Percentiles rank a stretch among this genome's conserved stretches.
Conservation (phyloP, 1,140 invertebrate species). For the Trichonephila clavata region DNA sequence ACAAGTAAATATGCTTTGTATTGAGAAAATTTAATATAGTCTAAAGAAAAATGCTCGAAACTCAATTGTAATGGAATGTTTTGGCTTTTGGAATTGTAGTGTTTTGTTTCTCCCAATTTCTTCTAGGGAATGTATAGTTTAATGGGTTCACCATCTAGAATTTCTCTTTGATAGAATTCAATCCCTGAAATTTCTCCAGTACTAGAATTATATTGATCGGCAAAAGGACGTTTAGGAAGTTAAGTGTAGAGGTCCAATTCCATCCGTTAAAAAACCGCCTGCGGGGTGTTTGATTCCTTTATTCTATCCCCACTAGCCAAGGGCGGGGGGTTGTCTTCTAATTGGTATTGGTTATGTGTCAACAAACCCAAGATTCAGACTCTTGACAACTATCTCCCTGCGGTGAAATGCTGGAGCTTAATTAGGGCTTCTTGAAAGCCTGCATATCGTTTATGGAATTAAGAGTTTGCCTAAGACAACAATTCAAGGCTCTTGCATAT, state of each 20-base stretch:
- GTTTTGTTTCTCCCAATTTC: too few relatives aligned
- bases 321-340: background rate
- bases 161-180: background rate
- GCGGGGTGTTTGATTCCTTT: background rate
- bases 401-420: background rate
- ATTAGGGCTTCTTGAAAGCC: background rate
- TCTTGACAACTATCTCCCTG: background rate
- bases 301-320: background rate
- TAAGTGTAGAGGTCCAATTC: background rate
- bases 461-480: constrained; percentile 21
- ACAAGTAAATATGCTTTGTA: too few relatives aligned
- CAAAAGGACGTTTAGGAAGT: background rate
- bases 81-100: too few relatives aligned
- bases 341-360: constrained; percentile 28
- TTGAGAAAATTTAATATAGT: too few relatives aligned
- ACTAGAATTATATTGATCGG: constrained; percentile 24
- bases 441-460: constrained; percentile 30
- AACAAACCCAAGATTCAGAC: constrained; percentile 4
- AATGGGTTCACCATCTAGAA: too few relatives aligned
- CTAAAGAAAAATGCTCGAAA: too few relatives aligned
- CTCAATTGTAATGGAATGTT: too few relatives aligned
- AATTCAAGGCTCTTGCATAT: background rate
- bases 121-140: too few relatives aligned
- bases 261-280: background rate
- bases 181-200: background rate